Base-by-base conservation (phyloP, 2,888 invertebrate species). In the Epinotia demarniana region DNA sequence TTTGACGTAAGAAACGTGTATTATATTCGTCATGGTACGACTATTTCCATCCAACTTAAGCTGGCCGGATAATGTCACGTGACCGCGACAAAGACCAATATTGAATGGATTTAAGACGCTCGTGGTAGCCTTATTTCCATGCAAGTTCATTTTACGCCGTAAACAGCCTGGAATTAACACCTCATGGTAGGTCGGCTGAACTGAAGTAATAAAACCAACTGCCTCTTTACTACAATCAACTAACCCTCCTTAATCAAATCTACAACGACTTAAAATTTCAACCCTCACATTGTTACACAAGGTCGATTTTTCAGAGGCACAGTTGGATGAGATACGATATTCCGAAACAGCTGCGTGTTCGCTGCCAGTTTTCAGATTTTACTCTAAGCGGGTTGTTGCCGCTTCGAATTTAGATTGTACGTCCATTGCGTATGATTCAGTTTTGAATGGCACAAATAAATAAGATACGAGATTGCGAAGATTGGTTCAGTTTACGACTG, bases 171-270 rank as follows among this genome's bases (percentile, higher is more conserved):
- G n/a, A n/a, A n/a, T n/a, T n/a, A n/a, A n/a, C n/a, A n/a, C n/a
- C n/a, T n/a, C n/a, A n/a, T n/a, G n/a, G n/a, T n/a, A n/a, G n/a
- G n/a, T n/a, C n/a, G n/a, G n/a, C n/a, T n/a, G 55, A 67, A 60
- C 43, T 58, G 46, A 69, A 69, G 58, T 12, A 46, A 60, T 69
- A 69, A 69, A 69, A 69, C 58, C 18, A 58, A 69, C 69, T 58
- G 23, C 43, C 58, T 69, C 23, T 69, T 18, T 60, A 13, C 6
- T n/a, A n/a, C 57, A 9, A 57, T 19, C 27, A 16, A 19, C 27
- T 46, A 46, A 60, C n/a, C 3, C 13, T 46, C 58, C 58, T 46
- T 23, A n/a, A 27, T 23, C 11, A 46, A 12, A 27, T 19, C 43
- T 11, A 23, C 16, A 16, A 16, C 11, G 23, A 8, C 9, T 46